Conservation (phyloP, 2,888 invertebrate genomes). For the Ryuthela nishihirai region DNA sequence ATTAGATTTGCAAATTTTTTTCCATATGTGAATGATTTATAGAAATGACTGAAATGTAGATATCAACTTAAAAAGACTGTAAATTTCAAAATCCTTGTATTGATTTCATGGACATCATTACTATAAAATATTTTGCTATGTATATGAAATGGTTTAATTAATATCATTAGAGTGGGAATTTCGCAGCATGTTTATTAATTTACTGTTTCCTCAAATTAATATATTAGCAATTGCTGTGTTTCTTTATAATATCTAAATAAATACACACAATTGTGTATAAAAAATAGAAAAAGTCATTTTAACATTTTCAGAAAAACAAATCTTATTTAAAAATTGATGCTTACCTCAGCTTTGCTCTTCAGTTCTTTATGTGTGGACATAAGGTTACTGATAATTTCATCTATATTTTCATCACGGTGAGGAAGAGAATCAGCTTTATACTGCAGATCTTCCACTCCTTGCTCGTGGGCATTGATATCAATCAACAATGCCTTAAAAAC, state of each 20-base stretch:
- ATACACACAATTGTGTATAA: too few species aligned
- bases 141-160: too few species aligned
- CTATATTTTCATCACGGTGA: conserved; percentile 69
- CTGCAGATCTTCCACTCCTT: conserved; percentile 74
- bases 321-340: neutral
- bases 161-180: too few species aligned
- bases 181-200: too few species aligned
- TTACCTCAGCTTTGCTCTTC: conserved; percentile 62
- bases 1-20: too few species aligned
- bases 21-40: too few species aligned
- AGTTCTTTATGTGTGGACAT: conserved; percentile 68
- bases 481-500: conserved; percentile 61
- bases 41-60: neutral
- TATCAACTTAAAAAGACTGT: neutral
- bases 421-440: conserved; percentile 76
- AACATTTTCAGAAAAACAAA: neutral
- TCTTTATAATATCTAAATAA: too few species aligned
- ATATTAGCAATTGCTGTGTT: too few species aligned
- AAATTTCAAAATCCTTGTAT: neutral
- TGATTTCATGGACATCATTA: too few species aligned
- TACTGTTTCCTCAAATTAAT: too few species aligned
- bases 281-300: too few species aligned
- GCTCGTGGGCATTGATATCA: conserved; percentile 78
- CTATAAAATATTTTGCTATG: too few species aligned
- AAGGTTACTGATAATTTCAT: conserved; percentile 65